These are phyloP conservation scores for Eira barbara DNA, from an alignment of 2,113 vertebrate genomes.

Conservation along the genomic window DNA sequence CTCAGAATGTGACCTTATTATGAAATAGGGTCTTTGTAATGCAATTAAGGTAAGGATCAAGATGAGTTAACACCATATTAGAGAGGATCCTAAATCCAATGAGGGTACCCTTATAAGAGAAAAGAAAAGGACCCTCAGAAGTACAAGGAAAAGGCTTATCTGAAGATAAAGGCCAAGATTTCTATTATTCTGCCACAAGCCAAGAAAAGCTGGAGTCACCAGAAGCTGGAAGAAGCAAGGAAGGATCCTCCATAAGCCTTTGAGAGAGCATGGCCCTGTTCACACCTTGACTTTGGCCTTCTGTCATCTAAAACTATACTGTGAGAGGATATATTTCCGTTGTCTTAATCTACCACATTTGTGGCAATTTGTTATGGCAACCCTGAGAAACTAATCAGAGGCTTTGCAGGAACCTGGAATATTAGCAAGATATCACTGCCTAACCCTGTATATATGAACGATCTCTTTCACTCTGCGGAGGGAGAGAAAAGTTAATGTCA, in stretches of 20 bases:
- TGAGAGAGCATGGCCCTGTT: neutral
- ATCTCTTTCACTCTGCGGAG: neutral
- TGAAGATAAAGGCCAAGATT: neutral
- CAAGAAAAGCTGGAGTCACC: neutral
- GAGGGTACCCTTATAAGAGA: neutral
- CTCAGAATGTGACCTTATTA: neutral
- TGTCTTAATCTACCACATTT: neutral
- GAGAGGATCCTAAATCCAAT: neutral
- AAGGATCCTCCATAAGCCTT: accelerated
- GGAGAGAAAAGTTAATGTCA: neutral
- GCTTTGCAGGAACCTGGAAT: neutral
- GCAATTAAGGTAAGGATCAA: neutral
- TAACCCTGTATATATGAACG: neutral
- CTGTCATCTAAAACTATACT: neutral
- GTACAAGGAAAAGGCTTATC: neutral
- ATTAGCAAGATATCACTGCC: neutral
- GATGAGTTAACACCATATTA: neutral
- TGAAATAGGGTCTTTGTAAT: neutral
- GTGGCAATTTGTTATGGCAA: neutral
- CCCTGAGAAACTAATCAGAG: neutral
- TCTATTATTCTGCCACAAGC: neutral
- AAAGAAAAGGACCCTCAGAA: neutral
- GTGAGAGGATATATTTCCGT: neutral
- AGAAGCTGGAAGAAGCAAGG: neutral
- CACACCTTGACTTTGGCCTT: neutral